Conservation (phyloP, 2,113 vertebrate genomes). For the Menura novaehollandiae region DNA sequence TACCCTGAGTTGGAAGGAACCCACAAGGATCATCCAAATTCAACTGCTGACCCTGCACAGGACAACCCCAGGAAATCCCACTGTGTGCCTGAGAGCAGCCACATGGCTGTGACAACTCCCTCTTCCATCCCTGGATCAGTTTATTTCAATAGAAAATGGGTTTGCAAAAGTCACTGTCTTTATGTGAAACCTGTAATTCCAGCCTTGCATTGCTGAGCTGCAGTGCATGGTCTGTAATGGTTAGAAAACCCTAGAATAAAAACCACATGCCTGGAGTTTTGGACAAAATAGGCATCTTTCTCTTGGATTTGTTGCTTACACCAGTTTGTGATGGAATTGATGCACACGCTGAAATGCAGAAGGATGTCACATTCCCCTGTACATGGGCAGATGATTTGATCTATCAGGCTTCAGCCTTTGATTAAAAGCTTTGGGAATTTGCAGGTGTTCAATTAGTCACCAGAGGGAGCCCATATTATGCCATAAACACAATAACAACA, state of each 20-base stretch:
- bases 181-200: background rate
- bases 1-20: background rate
- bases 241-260: background rate
- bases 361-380: background rate
- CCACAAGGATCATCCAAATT: too few relatives aligned
- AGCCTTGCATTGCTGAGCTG: background rate
- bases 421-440: constrained; percentile 60
- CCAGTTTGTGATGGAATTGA: background rate
- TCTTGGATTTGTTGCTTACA: background rate
- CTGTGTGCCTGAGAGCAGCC: background rate
- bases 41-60: background rate
- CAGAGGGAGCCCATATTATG: constrained; percentile 76
- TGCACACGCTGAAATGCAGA: background rate
- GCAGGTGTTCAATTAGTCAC: constrained; percentile 74
- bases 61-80: background rate
- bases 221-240: background rate
- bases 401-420: background rate
- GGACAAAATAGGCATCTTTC: background rate
- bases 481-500: constrained; percentile 15
- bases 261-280: background rate
- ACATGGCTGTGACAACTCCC: background rate
- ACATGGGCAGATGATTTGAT: background rate
- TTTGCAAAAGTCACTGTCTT: background rate
- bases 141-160: background rate
- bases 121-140: background rate